Conservation (phyloP, 2,797 vertebrate species). For the Hephaestus fuliginosus region DNA sequence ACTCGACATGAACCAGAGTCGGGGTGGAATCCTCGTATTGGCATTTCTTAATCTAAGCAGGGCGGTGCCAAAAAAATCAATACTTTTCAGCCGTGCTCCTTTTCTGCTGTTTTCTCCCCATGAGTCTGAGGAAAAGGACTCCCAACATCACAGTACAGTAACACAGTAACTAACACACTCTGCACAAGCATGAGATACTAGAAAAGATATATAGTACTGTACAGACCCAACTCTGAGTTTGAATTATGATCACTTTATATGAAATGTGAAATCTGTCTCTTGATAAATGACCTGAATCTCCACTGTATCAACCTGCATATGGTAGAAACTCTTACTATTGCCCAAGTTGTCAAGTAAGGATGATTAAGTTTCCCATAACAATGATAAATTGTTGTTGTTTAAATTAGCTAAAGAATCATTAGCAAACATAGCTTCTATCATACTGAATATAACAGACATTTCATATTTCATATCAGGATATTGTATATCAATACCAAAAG, state of each 20-base stretch:
- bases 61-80: constrained; percentile 82
- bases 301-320: not conserved
- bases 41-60: constrained; percentile 83
- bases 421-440: not conserved
- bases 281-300: not conserved
- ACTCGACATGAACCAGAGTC: constrained; percentile 85
- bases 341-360: not conserved
- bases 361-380: not conserved
- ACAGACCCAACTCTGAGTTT: not conserved
- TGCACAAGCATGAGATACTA: not conserved
- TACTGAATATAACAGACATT: not conserved
- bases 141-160: constrained; percentile 24
- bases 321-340: not conserved
- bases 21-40: constrained; percentile 83
- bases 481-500: not conserved
- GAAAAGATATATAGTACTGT: not conserved
- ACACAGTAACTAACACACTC: constrained; percentile 16
- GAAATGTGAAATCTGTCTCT: not conserved
- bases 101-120: constrained; percentile 45
- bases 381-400: not conserved
- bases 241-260: not conserved
- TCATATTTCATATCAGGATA: not conserved
- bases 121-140: constrained; percentile 37
- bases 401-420: not conserved
- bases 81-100: constrained; percentile 63